Evolutionary conservation across 2,797 vertebrate genomes (phyloP), one percentile per base, ranked within the genome.

Genomic region (Galagoides demidoff): DNA sequence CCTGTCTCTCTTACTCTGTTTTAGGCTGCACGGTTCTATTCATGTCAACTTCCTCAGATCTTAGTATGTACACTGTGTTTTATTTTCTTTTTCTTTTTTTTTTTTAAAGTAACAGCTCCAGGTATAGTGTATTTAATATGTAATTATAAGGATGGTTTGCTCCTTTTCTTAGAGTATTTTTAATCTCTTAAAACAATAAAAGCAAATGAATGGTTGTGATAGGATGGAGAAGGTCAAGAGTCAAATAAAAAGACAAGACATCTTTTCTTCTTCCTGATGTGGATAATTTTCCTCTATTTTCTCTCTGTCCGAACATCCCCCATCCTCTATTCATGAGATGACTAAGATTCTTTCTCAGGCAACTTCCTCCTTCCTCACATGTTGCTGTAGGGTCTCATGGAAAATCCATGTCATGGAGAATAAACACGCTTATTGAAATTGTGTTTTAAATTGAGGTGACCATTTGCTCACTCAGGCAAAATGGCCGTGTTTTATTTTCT

Each of bases 161-260:
- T 86, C 7, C 7, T 91, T 64, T 49, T 55, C 59, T 90, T 79
- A 34, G 17, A 25, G 57, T 66, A 34, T 55, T 74, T 66, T 79
- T 43, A 31, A 31, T 73, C 10, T 93, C 64, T 95, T 82, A 78
- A 87, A 90, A 86, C 16, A 39, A 49, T 49, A 71, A 63, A 90
- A 71, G 20, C 39, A 57, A 59, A 68, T 12, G 14, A 66, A 45
- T 49, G 16, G n/a, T 8, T 59, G 39, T 12, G 52, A 77, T 17
- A 61, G 31, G 64, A 90, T 34, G 13, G 22, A 45, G 22, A 68
- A 94, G 20, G 3, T 13, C 1, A 89, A 85, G n/a, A 63, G 31
- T 49, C 7, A 85, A 74, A 63, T 5, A 34, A 12, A 88, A 45
- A 89, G 12, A 52, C 31, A 66, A 25, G 27, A 14, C 43, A 49